Conservation (phyloP, 2,888 invertebrate species). For the Oxycera nigricornis region DNA sequence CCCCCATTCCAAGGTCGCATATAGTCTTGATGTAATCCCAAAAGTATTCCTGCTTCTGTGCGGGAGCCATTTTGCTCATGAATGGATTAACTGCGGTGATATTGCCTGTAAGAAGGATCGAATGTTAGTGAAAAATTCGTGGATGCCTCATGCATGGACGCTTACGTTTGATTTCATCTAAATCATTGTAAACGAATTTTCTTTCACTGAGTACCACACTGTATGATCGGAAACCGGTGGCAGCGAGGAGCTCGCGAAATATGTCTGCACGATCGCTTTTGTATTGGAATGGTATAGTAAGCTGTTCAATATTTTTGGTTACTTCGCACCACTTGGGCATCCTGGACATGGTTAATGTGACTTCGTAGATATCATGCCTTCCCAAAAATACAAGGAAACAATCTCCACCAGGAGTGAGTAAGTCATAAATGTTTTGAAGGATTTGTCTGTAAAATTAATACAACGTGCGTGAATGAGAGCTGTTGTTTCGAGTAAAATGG, state of each 20-base stretch:
- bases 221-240: conserved; percentile 68
- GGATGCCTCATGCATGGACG: background rate
- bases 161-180: conserved; percentile 67
- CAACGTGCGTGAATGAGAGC: too few relatives aligned
- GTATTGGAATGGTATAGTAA: conserved; percentile 73
- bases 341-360: conserved; percentile 69
- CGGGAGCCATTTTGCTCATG: conserved; percentile 66
- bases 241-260: conserved; percentile 65
- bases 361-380: conserved; percentile 72
- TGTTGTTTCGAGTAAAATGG: too few relatives aligned
- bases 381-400: conserved; percentile 74
- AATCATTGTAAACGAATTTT: conserved; percentile 66
- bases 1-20: conserved; percentile 61
- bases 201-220: conserved; percentile 68
- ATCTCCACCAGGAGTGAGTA: conserved; percentile 74
- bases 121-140: background rate
- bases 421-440: conserved; percentile 69
- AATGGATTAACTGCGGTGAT: conserved; percentile 76
- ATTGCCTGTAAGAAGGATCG: conserved; percentile 64
- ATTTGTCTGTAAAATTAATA: too few relatives aligned
- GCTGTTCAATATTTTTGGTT: conserved; percentile 71
- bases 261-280: conserved; percentile 67
- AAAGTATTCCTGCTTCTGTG: conserved; percentile 68
- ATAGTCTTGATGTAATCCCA: conserved; percentile 67
- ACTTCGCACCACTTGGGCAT: conserved; percentile 73